phyloP scores from a whole-genome alignment of 2,797 vertebrate genomes.

The Eleutherodactylus coqui region DNA sequence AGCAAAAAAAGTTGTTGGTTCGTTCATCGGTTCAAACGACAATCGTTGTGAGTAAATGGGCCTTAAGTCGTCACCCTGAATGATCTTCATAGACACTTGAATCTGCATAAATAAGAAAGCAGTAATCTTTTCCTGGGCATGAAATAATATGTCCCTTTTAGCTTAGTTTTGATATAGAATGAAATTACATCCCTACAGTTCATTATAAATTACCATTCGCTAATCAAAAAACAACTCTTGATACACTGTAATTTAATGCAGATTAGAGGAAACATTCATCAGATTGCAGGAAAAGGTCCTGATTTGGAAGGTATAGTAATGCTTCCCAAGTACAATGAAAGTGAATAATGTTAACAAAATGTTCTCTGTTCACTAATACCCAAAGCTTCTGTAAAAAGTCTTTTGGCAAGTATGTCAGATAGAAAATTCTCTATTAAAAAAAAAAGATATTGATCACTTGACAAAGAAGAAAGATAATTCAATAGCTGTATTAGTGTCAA shows the following conservation, averaged over 20 bases:
- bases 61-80: neutral
- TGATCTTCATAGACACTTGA: neutral
- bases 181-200: neutral
- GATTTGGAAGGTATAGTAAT: neutral
- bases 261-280: neutral
- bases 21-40: no score
- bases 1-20: no score
- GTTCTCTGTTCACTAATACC: constrained; percentile 6
- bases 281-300: neutral
- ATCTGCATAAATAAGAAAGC: neutral
- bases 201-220: neutral
- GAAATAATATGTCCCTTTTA: neutral
- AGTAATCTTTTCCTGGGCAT: neutral
- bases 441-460: constrained; percentile 31
- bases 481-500: constrained; percentile 41
- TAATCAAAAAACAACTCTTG: constrained; percentile 15
- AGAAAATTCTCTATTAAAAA: constrained; percentile 44
- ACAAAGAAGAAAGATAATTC: constrained; percentile 43
- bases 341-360: constrained; percentile 15
- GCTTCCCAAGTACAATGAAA: constrained; percentile 9
- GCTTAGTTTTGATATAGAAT: constrained; percentile 10
- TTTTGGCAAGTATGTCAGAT: neutral
- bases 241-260: constrained; percentile 1
- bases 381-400: neutral
- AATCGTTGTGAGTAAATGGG: no score